Evolutionary conservation across 2,113 vertebrate species (phyloP).

Genomic region (Rhadina sibilatrix): DNA sequence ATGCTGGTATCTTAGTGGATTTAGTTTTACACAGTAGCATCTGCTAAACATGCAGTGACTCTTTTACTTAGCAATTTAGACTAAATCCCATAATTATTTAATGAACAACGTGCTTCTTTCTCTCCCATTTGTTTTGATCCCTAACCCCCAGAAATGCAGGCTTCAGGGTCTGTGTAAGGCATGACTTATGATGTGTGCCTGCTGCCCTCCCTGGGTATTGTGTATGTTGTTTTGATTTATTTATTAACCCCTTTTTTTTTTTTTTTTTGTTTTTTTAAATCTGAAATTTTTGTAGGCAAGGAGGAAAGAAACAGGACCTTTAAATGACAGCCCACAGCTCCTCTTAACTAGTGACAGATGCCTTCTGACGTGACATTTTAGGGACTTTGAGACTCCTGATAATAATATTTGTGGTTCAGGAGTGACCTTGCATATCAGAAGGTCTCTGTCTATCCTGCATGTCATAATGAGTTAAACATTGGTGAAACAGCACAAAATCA

Average conservation of each 20-base stretch:
- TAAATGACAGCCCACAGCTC: not conserved
- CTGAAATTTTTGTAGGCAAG: not conserved
- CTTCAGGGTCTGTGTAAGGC: not conserved
- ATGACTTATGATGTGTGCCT: not conserved
- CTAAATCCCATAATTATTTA: constrained; percentile 29
- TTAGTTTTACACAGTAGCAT: constrained; percentile 19
- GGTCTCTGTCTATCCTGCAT: not conserved
- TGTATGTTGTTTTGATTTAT: not conserved
- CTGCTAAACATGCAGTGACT: constrained; percentile 16
- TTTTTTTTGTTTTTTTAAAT: not conserved
- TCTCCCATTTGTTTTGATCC: not conserved
- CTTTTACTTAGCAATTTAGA: constrained; percentile 21
- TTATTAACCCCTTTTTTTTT: not conserved
- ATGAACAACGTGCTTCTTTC: not conserved
- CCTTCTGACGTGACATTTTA: constrained; percentile 36
- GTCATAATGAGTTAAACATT: constrained; percentile 15
- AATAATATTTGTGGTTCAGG: not conserved
- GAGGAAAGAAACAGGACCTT: not conserved
- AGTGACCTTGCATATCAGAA: not conserved
- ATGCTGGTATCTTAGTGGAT: constrained; percentile 8
- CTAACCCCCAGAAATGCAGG: not conserved
- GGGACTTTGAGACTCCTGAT: not conserved
- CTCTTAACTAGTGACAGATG: not conserved
- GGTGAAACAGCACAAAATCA: not conserved
- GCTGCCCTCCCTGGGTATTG: not conserved